phyloP scores from a whole-genome alignment of 2,888 invertebrate species.

The Drosophila flavopinicola region DNA sequence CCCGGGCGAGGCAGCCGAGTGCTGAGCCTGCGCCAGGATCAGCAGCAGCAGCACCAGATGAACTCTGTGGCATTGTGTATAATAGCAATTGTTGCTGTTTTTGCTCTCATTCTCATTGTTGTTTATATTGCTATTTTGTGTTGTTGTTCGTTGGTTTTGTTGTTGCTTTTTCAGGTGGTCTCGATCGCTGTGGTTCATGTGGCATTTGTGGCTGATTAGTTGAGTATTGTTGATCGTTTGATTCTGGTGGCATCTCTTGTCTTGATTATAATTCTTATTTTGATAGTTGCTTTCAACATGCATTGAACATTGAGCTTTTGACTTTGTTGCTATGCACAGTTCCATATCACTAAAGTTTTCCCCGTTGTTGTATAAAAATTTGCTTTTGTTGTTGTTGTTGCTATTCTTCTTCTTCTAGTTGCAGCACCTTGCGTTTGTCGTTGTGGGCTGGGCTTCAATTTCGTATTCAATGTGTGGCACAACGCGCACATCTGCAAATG shows the following conservation, averaged over 20 bases:
- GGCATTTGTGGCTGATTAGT: conserved; percentile 48
- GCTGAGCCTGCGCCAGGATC: conserved; percentile 41
- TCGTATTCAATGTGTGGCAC: conserved; percentile 52
- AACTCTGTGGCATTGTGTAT: conserved; percentile 41
- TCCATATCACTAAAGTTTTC: conserved; percentile 69
- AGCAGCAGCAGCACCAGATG: conserved; percentile 53
- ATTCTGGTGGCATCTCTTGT: conserved; percentile 79
- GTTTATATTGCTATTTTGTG: conserved; percentile 43
- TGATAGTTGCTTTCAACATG: conserved; percentile 68
- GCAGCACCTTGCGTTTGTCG: conserved; percentile 32
- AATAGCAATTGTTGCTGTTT: conserved; percentile 29
- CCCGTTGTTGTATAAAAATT: conserved; percentile 22
- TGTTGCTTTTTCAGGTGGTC: conserved; percentile 71
- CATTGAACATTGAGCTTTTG: conserved; percentile 74
- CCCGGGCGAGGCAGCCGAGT: conserved; percentile 34
- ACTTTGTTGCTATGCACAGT: conserved; percentile 76
- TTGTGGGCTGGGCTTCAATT: conserved; percentile 66
- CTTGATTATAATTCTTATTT: conserved; percentile 56
- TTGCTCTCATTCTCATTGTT: conserved; percentile 32
- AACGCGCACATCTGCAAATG: conserved; percentile 71
- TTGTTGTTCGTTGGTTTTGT: conserved; percentile 71
- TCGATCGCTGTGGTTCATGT: conserved; percentile 65
- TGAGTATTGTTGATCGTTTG: conserved; percentile 56
- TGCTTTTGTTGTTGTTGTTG: neutral
- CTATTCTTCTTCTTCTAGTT: conserved; percentile 16